phyloP scores from a whole-genome alignment of 1,140 invertebrate genomes.

The Brachionus koreanus region DNA sequence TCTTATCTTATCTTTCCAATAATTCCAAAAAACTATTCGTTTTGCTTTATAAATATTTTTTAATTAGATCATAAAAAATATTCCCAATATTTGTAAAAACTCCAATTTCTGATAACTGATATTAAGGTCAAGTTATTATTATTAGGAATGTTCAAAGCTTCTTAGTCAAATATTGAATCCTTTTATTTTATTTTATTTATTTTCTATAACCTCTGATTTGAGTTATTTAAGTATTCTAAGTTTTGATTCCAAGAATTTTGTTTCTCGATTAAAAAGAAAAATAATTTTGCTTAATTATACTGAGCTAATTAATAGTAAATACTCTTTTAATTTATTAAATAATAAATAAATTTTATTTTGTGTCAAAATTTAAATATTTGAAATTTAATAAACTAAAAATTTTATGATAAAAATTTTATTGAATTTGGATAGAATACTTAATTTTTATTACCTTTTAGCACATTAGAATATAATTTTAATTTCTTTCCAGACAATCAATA shows the following conservation, averaged over 20 bases:
- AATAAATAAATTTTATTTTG: too few relatives aligned
- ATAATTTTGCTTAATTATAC: not conserved
- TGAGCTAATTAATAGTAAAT: too few relatives aligned
- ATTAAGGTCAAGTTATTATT: constrained; percentile 1
- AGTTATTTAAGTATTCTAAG: not conserved
- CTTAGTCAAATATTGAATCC: not conserved
- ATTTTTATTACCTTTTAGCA: too few relatives aligned
- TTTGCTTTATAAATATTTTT: not conserved
- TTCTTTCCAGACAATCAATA: too few relatives aligned
- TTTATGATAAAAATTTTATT: too few relatives aligned
- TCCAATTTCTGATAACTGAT: not conserved
- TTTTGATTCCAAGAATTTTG: not conserved
- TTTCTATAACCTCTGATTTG: not conserved
- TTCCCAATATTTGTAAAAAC: not conserved
- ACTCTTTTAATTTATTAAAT: too few relatives aligned
- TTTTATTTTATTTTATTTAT: not conserved
- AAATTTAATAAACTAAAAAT: too few relatives aligned
- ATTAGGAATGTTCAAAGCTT: not conserved
- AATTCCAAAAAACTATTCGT: not conserved
- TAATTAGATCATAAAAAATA: not conserved
- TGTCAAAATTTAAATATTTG: too few relatives aligned
- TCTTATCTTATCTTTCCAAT: not conserved
- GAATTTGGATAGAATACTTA: too few relatives aligned
- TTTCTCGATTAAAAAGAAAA: not conserved
- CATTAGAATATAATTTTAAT: too few relatives aligned